These are phyloP conservation scores for Scaptomyza flava DNA, from an alignment of 2,888 invertebrate species.

Conservation along the genomic window DNA sequence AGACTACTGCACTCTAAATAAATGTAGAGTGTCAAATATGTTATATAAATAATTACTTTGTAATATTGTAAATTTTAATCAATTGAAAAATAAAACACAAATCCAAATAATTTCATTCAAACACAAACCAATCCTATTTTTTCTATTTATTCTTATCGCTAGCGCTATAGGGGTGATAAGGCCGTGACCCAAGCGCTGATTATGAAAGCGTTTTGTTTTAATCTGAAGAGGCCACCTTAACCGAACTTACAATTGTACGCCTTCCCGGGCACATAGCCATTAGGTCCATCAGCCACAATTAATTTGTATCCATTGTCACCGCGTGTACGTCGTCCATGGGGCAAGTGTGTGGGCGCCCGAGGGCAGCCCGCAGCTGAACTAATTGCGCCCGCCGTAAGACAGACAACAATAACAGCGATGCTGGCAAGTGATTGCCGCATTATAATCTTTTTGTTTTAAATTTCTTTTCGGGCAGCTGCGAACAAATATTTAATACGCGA, in stretches of 20 bases:
- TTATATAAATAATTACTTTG: neutral
- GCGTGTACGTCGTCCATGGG: conserved; percentile 86
- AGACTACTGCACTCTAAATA: conserved; percentile 2
- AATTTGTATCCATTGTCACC: conserved; percentile 95
- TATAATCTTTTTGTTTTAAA: conserved; percentile 47
- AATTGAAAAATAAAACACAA: conserved; percentile 3
- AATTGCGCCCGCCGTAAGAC: conserved; percentile 68
- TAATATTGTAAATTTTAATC: neutral
- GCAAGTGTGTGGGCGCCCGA: conserved; percentile 82
- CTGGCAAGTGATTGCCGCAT: conserved; percentile 68
- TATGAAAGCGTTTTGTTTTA: conserved; percentile 38
- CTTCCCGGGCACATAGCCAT: conserved; percentile 92
- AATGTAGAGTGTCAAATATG: conserved; percentile 8
- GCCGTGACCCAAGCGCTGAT: conserved; percentile 59
- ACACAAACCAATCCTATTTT: conserved; percentile 6
- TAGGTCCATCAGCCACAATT: conserved; percentile 91
- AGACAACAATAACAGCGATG: conserved; percentile 57
- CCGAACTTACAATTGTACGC: conserved; percentile 89
- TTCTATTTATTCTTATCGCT: conserved; percentile 34
- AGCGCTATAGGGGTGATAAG: conserved; percentile 35
- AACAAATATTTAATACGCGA: conserved; percentile 31
- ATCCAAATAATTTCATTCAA: neutral
- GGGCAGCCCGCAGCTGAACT: conserved; percentile 79
- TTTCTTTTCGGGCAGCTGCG: conserved; percentile 16
- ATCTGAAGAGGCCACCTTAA: conserved; percentile 21